Percentiles rank a stretch among this genome's conserved stretches.
Evolutionary conservation across 2,797 vertebrate species (phyloP).

Genomic region (Telmatherina bonti): DNA sequence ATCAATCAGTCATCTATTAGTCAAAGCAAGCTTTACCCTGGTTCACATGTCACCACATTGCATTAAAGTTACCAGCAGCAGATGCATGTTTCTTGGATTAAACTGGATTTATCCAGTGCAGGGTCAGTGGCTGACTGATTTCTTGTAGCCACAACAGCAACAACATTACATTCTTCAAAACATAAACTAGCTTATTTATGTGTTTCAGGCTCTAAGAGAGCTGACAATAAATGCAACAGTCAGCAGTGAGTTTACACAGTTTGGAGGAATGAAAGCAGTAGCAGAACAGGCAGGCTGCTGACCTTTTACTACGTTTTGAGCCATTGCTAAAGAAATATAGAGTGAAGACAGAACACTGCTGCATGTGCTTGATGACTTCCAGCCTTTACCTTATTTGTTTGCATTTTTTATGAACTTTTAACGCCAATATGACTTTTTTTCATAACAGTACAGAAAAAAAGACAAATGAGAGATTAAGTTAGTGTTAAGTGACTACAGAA

Average conservation of each 20-base stretch:
- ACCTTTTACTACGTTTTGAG: slow-evolving; percentile 25
- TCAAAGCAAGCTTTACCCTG: not conserved
- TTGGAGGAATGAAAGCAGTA: slow-evolving; percentile 10
- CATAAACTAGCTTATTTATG: slow-evolving; percentile 1
- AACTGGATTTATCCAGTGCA: not conserved
- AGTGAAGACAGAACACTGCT: slow-evolving; percentile 11
- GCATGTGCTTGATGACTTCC: not conserved
- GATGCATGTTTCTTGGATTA: not conserved
- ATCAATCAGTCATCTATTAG: not conserved
- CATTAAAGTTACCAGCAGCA: not conserved
- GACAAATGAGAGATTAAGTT: too few relatives aligned
- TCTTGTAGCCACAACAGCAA: not conserved
- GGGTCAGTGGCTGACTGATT: not conserved
- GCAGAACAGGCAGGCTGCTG: slow-evolving; percentile 22
- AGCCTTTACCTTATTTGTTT: not conserved
- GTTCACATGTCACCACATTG: not conserved
- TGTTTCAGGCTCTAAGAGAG: slow-evolving; percentile 10
- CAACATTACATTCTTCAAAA: slow-evolving; percentile 15
- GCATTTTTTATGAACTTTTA: not conserved
- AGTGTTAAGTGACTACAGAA: too few relatives aligned
- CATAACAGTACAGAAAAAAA: too few relatives aligned
- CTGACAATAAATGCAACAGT: slow-evolving; percentile 19
- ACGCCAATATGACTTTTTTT: not conserved
- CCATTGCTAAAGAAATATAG: slow-evolving; percentile 22
- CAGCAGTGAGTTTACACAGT: slow-evolving; percentile 2